Conservation (phyloP, 2,113 vertebrate species). For the Bombycilla garrulus region DNA sequence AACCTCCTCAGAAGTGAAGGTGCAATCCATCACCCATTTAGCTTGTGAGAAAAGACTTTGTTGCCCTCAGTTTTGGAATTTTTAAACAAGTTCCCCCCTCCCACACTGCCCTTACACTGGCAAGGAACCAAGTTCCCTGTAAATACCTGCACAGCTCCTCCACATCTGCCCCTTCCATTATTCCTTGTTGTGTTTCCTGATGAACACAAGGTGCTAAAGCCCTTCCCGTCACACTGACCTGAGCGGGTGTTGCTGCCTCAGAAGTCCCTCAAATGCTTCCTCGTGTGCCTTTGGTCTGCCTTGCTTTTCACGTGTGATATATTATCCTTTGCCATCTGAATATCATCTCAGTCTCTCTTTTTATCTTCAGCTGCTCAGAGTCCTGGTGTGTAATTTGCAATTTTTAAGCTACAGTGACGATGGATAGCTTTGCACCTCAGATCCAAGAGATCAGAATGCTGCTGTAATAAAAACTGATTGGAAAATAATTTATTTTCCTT, state of each 20-base stretch:
- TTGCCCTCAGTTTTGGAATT: not conserved
- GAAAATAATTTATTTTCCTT: conserved; percentile 8
- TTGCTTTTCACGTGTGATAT: not conserved
- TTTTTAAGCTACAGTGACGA: conserved; percentile 4
- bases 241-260: not conserved
- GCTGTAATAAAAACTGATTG: not conserved
- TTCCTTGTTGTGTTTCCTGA: not conserved
- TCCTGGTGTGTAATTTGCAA: not conserved
- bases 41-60: not conserved
- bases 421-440: conserved; percentile 6
- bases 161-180: not conserved
- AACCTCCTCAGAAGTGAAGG: not conserved
- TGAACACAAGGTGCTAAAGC: not conserved
- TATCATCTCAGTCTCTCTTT: not conserved
- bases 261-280: not conserved
- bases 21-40: not conserved
- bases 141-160: not conserved
- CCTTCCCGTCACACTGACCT: not conserved
- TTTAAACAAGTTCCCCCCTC: not conserved
- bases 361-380: not conserved
- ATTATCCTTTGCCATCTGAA: not conserved
- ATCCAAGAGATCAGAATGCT: not conserved
- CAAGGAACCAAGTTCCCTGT: not conserved
- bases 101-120: fast-evolving
- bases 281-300: not conserved